A percentile compares a stretch with the other conserved stretches of the same genome.
phyloP scores from a whole-genome alignment of 1,140 invertebrate species.

The Tetragonula clypearis region DNA sequence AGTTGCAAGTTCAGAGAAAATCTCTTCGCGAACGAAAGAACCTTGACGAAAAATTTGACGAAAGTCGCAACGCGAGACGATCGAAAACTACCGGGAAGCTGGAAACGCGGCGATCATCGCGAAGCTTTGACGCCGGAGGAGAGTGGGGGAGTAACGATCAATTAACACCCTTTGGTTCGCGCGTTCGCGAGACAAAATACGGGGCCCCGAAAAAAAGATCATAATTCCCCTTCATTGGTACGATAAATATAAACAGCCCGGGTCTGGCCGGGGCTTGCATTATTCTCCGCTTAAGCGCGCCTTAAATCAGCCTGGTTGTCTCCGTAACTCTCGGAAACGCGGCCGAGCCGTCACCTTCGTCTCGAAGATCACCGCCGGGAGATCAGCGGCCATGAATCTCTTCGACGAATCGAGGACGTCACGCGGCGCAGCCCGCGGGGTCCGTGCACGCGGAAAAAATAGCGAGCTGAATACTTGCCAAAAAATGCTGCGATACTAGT shows the following conservation, averaged over 20 bases:
- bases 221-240: constrained; percentile 59
- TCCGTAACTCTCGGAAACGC: constrained; percentile 63
- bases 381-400: constrained; percentile 59
- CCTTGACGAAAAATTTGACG: no score
- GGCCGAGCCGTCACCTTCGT: constrained; percentile 58
- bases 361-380: constrained; percentile 48
- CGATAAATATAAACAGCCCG: constrained; percentile 60
- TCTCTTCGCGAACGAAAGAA: no score
- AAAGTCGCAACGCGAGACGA: no score
- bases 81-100: neutral
- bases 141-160: neutral
- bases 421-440: neutral
- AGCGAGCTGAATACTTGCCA: constrained; percentile 57
- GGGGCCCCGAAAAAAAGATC: constrained; percentile 29
- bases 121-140: neutral
- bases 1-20: no score
- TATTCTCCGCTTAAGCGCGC: constrained; percentile 56
- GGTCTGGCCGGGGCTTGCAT: constrained; percentile 35
- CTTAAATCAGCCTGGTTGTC: constrained; percentile 56
- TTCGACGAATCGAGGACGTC: constrained; percentile 56
- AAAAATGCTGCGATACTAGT: constrained; percentile 33
- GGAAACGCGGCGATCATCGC: neutral
- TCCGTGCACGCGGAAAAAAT: constrained; percentile 49
- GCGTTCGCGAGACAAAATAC: neutral
- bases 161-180: neutral